Base-by-base conservation (phyloP, 2,797 vertebrate species). In the Tragopan temminckii region DNA sequence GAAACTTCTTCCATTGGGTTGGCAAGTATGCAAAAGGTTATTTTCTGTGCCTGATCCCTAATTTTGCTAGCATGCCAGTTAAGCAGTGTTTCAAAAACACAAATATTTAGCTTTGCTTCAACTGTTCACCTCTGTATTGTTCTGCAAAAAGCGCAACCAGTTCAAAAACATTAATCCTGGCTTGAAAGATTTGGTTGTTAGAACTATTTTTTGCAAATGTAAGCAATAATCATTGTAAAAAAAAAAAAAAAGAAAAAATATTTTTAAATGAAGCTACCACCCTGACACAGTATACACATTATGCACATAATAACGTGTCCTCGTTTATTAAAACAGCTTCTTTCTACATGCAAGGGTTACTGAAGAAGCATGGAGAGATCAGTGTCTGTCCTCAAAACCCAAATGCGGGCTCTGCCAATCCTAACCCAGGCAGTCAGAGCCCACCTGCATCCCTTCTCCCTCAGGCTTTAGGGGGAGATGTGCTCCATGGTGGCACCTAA, bases 201-300 rank as follows among this genome's bases (percentile, higher is more conserved):
- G 20, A 36, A 33, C 9, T 4, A 0, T 1, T n/a, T 53, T 35
- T n/a, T 38, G 18, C 9, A 52, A 77, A 36, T 0, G 18, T 36
- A 23, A 63, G 67, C 33, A 33, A 40, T 8, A 45, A 25, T 4
- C 17, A 16, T 13, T 17, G 25, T 31, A 50, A 63, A 61, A 71
- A 71, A 27, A 25, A 24, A 13, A 3, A 3, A 64, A 68, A 0
- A 3, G 59, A 72, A 23, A 7, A 1, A 3, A 38, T 48, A 8
- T 46, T 76, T 67, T 63, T 76, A 50, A 91, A 40, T 46, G n/a
- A 52, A 29, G 27, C 61, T 31, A 13, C 68, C 20, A 13, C 48
- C 36, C 6, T 3, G 45, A 42, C 61, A 7, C 38, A 11, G 1
- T 5, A 7, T n/a, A 43, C 20, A 31, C 8, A 5, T 0, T 7